Base-by-base conservation (phyloP, 2,797 vertebrate species). In the Lycodopsis pacificus region DNA sequence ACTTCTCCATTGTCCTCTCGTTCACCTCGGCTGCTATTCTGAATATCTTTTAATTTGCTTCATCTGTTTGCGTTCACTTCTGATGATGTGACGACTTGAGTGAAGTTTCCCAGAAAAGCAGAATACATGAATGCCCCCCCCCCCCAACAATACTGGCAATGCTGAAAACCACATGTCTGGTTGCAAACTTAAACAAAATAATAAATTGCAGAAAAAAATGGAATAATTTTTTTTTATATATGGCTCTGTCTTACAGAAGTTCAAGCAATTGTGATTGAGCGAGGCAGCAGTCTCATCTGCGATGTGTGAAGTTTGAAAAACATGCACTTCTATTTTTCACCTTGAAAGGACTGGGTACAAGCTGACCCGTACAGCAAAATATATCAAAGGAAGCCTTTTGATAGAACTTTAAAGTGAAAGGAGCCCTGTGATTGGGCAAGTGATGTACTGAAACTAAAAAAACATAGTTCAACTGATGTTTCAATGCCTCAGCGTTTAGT, bases 341-440 rank as follows among this genome's bases (percentile, higher is more conserved):
- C 86, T 91, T 91, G 89, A 93, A 91, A 91, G 87, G 82, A 85
- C 81, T 36, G 12, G 86, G 73, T 79, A 82, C 87, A 84, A 75
- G 67, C 86, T 87, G 89, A 90, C 87, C 90, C 89, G 87, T 88
- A 86, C 89, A 89, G 91, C 87, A 88, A 76, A 89, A 86, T 86
- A 77, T 89, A 91, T 91, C 88, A 91, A 93, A 93, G 89, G 82
- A 78, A 89, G 71, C 64, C 86, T 90, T 93, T 92, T 92, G 91
- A 93, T 90, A 77, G 89, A 91, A 90, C 86, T 91, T 90, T 86
- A 90, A 93, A 92, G 92, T 89, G 85, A 89, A 86, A 79, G 89
- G 71, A 88, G 87, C 65, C 32, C n/a, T 88, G 77, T 90, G 90
- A 91, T 91, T 91, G 86, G 85, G 61, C 86, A 85, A 91, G 81